phyloP scores from a whole-genome alignment of 2,113 vertebrate genomes.

The Zosterops japonicus region DNA sequence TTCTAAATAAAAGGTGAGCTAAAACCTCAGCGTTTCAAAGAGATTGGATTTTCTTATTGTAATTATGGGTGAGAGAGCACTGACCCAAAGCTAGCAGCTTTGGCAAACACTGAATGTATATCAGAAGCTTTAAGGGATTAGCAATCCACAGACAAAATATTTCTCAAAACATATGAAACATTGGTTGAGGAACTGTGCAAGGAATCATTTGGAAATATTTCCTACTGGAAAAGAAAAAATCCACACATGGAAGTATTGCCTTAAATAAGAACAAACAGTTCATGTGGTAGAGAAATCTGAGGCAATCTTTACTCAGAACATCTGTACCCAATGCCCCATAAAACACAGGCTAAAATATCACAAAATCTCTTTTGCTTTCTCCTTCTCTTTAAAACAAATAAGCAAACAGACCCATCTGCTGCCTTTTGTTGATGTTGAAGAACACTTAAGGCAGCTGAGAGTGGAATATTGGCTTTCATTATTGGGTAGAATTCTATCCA shows the following conservation, averaged over 20 bases:
- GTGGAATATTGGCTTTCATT: slow-evolving; percentile 3
- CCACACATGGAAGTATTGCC: not conserved
- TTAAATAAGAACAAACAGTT: not conserved
- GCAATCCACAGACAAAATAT: not conserved
- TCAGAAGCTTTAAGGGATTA: not conserved
- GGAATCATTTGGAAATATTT: not conserved
- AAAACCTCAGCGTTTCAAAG: not conserved
- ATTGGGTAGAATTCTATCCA: not conserved
- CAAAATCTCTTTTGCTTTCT: not conserved
- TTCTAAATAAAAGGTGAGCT: not conserved
- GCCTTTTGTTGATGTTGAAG: slow-evolving; percentile 9
- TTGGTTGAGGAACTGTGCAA: not conserved
- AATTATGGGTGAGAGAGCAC: not conserved
- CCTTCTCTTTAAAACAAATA: not conserved
- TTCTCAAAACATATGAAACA: not conserved
- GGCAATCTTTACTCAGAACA: not conserved
- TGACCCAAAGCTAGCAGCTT: not conserved
- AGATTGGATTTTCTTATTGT: not conserved
- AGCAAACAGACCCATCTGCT: slow-evolving; percentile 2
- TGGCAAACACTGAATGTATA: not conserved
- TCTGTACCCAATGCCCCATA: not conserved
- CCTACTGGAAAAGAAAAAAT: not conserved
- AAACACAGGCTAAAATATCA: not conserved
- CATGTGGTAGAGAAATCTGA: not conserved
- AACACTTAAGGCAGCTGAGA: slow-evolving; percentile 21